Conservation (phyloP, 2,797 vertebrate species). For the Coregonus sp. region DNA sequence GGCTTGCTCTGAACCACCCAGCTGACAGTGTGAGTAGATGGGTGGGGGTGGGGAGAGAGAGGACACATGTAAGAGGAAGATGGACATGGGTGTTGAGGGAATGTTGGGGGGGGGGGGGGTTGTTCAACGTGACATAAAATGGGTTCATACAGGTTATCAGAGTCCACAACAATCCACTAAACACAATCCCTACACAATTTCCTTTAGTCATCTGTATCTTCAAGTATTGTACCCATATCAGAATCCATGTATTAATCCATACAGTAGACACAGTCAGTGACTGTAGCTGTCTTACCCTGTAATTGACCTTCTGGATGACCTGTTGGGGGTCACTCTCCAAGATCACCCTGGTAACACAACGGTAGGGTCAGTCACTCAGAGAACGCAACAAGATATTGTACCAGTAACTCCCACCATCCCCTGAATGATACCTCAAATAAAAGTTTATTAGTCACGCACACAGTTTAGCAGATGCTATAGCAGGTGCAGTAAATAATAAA, state of each 20-base stretch:
- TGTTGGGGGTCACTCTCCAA: constrained; percentile 91
- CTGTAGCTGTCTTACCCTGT: constrained; percentile 79
- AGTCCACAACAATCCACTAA: no score
- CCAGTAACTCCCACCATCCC: background rate
- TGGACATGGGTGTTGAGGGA: constrained; percentile 34
- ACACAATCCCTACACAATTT: background rate
- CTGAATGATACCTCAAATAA: constrained; percentile 18
- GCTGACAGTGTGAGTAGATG: constrained; percentile 28
- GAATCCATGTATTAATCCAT: background rate
- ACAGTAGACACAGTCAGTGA: background rate
- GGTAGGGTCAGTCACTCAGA: constrained; percentile 19
- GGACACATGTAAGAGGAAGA: constrained; percentile 31
- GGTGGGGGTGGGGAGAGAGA: background rate
- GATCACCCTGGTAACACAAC: constrained; percentile 80
- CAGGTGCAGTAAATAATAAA: no score
- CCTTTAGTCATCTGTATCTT: background rate
- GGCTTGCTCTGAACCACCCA: constrained; percentile 73
- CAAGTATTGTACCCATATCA: background rate
- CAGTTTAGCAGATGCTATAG: no score
- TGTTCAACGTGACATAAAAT: background rate
- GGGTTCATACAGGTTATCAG: no score
- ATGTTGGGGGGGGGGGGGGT: constrained; percentile 15
- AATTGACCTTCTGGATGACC: constrained; percentile 90
- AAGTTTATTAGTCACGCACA: no score
- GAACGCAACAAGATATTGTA: background rate